Percentiles rank a stretch among this genome's conserved stretches.
These are phyloP conservation scores for Falco naumanni DNA, from an alignment of 2,797 vertebrate species.

Conservation along the genomic window DNA sequence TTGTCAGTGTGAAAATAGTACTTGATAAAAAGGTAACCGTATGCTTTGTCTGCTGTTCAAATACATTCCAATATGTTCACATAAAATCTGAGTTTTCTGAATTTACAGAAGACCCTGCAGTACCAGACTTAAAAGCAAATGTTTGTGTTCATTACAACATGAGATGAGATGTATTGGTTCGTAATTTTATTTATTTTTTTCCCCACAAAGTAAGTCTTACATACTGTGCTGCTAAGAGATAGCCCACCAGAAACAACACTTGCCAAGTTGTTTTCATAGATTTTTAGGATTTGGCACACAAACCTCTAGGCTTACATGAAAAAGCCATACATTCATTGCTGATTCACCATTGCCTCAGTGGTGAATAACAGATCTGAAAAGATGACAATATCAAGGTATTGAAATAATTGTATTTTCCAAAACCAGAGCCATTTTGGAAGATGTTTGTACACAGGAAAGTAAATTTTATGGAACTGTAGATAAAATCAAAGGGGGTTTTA, in stretches of 20 bases:
- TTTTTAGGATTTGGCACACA: neutral
- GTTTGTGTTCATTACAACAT: neutral
- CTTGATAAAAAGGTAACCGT: neutral
- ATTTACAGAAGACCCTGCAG: neutral
- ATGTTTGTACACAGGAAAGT: neutral
- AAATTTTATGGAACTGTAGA: neutral
- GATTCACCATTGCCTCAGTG: neutral
- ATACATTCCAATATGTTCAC: neutral
- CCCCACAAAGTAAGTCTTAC: neutral
- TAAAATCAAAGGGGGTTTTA: neutral
- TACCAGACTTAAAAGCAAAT: neutral
- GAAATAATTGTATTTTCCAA: neutral
- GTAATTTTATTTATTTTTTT: neutral
- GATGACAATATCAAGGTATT: neutral
- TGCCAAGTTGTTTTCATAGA: neutral
- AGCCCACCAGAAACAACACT: neutral
- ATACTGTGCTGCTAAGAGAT: neutral
- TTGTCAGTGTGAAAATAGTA: neutral
- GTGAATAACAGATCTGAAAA: slow-evolving; percentile 4
- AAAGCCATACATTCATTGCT: neutral
- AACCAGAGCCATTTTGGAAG: neutral
- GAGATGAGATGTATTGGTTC: neutral
- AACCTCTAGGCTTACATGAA: neutral
- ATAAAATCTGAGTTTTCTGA: neutral
- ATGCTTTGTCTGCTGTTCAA: neutral